A percentile compares a stretch with the other conserved stretches of the same genome.
These are phyloP conservation scores for Dinomys branickii DNA, from an alignment of 2,113 vertebrate species.

Conservation along the genomic window DNA sequence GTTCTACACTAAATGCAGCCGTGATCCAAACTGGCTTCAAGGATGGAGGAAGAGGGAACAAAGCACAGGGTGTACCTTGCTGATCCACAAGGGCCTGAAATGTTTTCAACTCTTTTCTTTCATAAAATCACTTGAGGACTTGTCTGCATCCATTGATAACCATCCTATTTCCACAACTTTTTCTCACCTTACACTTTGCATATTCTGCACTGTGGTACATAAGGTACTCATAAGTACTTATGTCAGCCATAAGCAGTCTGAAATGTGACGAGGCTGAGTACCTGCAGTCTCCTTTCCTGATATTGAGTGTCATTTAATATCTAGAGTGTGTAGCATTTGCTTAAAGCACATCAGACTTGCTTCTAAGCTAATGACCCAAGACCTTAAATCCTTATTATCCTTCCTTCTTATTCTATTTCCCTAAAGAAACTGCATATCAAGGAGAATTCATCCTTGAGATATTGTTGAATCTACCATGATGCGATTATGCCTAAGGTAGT, in stretches of 20 bases:
- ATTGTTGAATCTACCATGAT: not conserved
- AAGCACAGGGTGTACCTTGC: not conserved
- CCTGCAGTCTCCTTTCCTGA: not conserved
- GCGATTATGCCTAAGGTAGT: constrained; percentile 23
- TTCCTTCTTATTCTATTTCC: constrained; percentile 57
- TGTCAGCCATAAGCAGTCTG: not conserved
- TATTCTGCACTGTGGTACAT: not conserved
- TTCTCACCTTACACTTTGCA: not conserved
- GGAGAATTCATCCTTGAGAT: constrained; percentile 59
- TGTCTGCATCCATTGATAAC: not conserved
- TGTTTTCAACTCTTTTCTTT: not conserved
- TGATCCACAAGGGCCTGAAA: not conserved
- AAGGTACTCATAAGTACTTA: not conserved
- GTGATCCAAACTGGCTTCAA: not conserved
- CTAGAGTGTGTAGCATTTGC: constrained; percentile 29
- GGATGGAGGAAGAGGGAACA: not conserved
- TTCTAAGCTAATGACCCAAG: constrained; percentile 52
- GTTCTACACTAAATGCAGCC: not conserved
- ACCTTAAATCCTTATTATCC: constrained; percentile 52
- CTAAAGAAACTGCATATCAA: constrained; percentile 57
- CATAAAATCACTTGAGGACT: not conserved
- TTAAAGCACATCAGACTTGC: constrained; percentile 49
- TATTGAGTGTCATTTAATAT: constrained; percentile 55
- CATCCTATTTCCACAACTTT: not conserved
- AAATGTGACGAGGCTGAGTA: not conserved